A percentile compares a stretch with the other conserved stretches of the same genome.
phyloP scores from a whole-genome alignment of 2,113 vertebrate species.

The Lontra canadensis region DNA sequence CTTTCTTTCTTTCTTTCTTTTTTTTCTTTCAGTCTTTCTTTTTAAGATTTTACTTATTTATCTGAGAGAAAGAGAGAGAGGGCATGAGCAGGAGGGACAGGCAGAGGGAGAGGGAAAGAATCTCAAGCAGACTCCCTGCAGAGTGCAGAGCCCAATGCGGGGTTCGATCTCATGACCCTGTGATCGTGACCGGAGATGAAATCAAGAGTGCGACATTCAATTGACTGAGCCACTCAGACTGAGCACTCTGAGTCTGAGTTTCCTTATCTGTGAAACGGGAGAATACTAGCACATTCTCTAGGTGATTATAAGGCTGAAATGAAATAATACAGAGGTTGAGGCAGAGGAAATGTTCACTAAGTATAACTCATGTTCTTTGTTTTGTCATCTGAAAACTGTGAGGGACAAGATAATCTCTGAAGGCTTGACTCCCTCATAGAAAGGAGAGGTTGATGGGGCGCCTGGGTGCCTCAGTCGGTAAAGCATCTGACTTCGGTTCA shows the following conservation, averaged over 20 bases:
- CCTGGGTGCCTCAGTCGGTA: neutral
- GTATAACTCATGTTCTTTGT: neutral
- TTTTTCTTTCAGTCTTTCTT: too few species aligned
- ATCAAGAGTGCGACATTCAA: neutral
- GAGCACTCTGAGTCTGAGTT: neutral
- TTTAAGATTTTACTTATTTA: too few species aligned
- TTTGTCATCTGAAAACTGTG: slow-evolving; percentile 10
- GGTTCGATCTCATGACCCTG: too few species aligned
- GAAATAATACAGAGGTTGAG: neutral
- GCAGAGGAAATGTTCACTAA: slow-evolving; percentile 16
- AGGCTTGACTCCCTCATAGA: neutral
- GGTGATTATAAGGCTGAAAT: neutral
- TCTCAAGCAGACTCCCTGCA: too few species aligned
- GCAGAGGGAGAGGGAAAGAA: too few species aligned
- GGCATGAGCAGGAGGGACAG: too few species aligned
- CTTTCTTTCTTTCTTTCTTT: too few species aligned
- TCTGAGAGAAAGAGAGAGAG: too few species aligned
- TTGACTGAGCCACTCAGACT: neutral
- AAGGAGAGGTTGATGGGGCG: neutral
- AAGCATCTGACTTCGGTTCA: neutral
- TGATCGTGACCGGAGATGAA: too few species aligned
- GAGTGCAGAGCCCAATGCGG: too few species aligned
- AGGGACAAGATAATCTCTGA: neutral
- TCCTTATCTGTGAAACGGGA: neutral
- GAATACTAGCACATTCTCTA: neutral